These are phyloP conservation scores for Scaptomyza parva DNA, from an alignment of 2,888 invertebrate species.

Conservation along the genomic window DNA sequence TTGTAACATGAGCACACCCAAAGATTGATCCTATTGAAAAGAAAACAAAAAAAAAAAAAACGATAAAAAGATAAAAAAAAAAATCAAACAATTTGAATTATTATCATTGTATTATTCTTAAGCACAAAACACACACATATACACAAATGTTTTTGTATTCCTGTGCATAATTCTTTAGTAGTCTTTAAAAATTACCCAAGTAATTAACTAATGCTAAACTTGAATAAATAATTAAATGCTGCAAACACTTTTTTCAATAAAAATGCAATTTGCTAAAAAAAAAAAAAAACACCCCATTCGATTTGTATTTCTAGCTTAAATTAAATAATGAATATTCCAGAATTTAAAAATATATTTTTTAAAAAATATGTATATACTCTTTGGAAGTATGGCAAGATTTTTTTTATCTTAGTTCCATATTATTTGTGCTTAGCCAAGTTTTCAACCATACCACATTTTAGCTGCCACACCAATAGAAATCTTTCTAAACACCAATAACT, in stretches of 20 bases:
- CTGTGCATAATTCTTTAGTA: slow-evolving; percentile 66
- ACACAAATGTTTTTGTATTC: slow-evolving; percentile 47
- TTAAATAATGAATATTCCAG: not conserved
- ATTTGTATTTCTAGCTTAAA: not conserved
- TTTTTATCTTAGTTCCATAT: no score
- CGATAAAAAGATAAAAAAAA: not conserved
- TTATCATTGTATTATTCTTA: slow-evolving; percentile 51
- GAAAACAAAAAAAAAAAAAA: not conserved
- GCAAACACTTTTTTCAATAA: slow-evolving; percentile 57
- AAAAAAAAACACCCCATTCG: slow-evolving; percentile 3
- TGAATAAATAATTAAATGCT: slow-evolving; percentile 38
- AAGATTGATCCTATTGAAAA: slow-evolving; percentile 49
- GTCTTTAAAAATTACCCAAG: slow-evolving; percentile 59
- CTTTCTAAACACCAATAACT: accelerated
- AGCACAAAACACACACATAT: slow-evolving; percentile 18
- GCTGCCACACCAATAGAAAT: not conserved
- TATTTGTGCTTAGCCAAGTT: slow-evolving; percentile 1
- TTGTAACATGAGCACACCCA: slow-evolving; percentile 45
- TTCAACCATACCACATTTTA: not conserved
- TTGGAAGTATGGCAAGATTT: no score
- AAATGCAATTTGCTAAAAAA: slow-evolving; percentile 43
- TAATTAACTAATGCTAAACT: slow-evolving; percentile 53
- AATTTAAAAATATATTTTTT: not conserved
- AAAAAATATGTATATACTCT: not conserved
- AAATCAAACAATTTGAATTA: slow-evolving; percentile 27